phyloP scores from a whole-genome alignment of 2,797 vertebrate genomes.

The Manis pentadactyla region DNA sequence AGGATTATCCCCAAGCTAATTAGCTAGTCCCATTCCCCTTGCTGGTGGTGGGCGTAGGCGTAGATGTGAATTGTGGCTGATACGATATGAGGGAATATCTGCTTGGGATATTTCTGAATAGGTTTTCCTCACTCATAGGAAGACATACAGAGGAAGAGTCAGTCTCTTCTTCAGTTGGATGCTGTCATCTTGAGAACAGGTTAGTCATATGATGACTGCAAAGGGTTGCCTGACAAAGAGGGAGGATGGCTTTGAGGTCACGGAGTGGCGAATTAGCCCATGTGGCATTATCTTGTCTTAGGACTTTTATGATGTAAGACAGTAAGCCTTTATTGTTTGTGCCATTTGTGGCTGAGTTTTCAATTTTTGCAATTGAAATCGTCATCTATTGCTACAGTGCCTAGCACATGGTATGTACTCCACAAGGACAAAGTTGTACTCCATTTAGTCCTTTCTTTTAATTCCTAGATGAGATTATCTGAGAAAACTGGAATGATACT shows the following conservation, averaged over 20 bases:
- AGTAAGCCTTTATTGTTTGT: not conserved
- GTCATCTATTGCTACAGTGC: fast-evolving
- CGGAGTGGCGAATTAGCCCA: not conserved
- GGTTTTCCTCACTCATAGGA: not conserved
- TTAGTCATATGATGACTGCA: not conserved
- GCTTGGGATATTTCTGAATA: not conserved
- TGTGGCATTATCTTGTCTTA: not conserved
- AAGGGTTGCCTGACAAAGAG: not conserved
- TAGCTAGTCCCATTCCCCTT: not conserved
- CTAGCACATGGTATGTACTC: too few species aligned
- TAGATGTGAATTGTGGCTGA: not conserved
- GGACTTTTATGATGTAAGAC: not conserved
- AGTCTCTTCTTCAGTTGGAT: not conserved
- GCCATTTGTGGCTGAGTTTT: not conserved
- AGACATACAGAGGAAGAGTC: not conserved
- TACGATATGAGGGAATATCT: not conserved
- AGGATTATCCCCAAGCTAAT: not conserved
- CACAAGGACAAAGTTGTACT: not conserved
- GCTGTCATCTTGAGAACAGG: not conserved
- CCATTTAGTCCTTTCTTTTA: not conserved
- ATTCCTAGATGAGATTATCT: not conserved
- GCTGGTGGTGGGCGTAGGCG: not conserved
- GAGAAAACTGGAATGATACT: not conserved
- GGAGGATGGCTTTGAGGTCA: not conserved
- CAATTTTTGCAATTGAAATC: not conserved